Evolutionary conservation across 2,888 invertebrate genomes (phyloP), one percentile per base, ranked within the genome.

Genomic region (Plagiodera versicolora): DNA sequence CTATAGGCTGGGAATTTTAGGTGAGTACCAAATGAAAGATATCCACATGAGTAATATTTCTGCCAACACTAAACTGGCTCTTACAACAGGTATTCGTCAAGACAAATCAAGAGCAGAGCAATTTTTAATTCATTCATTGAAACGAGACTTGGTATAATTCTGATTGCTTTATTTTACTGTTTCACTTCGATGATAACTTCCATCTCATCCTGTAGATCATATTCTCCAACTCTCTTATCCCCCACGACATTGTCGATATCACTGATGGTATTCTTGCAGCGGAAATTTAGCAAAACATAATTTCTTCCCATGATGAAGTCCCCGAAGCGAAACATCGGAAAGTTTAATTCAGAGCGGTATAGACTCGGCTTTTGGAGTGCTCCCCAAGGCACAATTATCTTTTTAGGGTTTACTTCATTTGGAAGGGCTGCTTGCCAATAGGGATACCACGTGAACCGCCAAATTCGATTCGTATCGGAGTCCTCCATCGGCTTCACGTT

Each of bases 1-100:
- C 85, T 98, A 96, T 81, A 88, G 98, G 67, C 87, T 98, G 68
- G 98, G 98, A 55, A 90, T 94, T 71, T 84, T 95, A 75, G 90
- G 90, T 89, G 78, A 84, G 84, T 61, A 24, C 24, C 24, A 5
- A 24, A 5, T 24, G 3, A 6, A 5, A 24, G 24, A 24, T n/a
- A n/a, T n/a, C n/a, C n/a, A n/a, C 14, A 24, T 24, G 3, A 24
- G 3, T 24, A 24, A n/a, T n/a, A n/a, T n/a, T n/a, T n/a, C n/a
- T n/a, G n/a, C n/a, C n/a, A n/a, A n/a, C n/a, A n/a, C n/a, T n/a
- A n/a, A n/a, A n/a, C n/a, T n/a, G n/a, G n/a, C n/a, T n/a, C n/a
- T n/a, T n/a, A n/a, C n/a, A n/a, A n/a, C n/a, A n/a, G n/a, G n/a
- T n/a, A n/a, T n/a, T n/a, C n/a, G n/a, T n/a, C n/a, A n/a, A n/a